These are phyloP conservation scores for Priapulus caudatus DNA, from an alignment of 2,888 invertebrate species.

Conservation along the genomic window DNA sequence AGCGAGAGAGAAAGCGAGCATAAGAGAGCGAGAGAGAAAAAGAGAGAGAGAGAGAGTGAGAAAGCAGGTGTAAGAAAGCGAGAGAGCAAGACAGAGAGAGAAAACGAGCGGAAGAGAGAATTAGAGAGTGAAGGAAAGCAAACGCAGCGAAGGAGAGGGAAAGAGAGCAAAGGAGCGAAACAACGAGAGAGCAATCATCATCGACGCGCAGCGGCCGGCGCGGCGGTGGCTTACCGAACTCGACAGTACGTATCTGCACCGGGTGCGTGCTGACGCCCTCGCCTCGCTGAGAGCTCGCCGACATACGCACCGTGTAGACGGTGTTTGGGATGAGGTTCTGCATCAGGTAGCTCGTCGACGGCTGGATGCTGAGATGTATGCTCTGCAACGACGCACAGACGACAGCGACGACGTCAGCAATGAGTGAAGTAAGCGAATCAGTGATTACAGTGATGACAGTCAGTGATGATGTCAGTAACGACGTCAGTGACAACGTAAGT, in stretches of 20 bases:
- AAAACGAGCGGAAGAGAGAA: too few relatives aligned
- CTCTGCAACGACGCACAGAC: too few relatives aligned
- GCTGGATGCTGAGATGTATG: background rate
- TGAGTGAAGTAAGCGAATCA: too few relatives aligned
- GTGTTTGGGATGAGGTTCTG: conserved; percentile 88
- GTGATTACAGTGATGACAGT: conserved; percentile 23
- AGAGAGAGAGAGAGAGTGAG: too few relatives aligned
- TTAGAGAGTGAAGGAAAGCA: too few relatives aligned
- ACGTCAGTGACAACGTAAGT: too few relatives aligned
- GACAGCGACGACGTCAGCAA: too few relatives aligned
- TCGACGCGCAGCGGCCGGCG: background rate
- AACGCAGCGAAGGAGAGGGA: conserved; percentile 24
- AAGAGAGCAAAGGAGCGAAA: conserved; percentile 14
- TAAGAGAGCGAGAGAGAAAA: too few relatives aligned
- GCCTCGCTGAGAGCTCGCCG: conserved; percentile 80
- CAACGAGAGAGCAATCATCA: conserved; percentile 25
- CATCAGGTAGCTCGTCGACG: conserved; percentile 53
- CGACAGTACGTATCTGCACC: conserved; percentile 84
- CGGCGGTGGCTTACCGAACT: conserved; percentile 92
- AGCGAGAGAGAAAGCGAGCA: too few relatives aligned
- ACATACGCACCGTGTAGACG: conserved; percentile 89
- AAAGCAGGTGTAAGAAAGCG: too few relatives aligned
- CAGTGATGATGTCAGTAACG: conserved; percentile 78
- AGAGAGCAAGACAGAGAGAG: too few relatives aligned
- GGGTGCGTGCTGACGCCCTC: conserved; percentile 91